Base-by-base conservation (phyloP, 2,888 invertebrate species). In the Epicampocera succincta region DNA sequence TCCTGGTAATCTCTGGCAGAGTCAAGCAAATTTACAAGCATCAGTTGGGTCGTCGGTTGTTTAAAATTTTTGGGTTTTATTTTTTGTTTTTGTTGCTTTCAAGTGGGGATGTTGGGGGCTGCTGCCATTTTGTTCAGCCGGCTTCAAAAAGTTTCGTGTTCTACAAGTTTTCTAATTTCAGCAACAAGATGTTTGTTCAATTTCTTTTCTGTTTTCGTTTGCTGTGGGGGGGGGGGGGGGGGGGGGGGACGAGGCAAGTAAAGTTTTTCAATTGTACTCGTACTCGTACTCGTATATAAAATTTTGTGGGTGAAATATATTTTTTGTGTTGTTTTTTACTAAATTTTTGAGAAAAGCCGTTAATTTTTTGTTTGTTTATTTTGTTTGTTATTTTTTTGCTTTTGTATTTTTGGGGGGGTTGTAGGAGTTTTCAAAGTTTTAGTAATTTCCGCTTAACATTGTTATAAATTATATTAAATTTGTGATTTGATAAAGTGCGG, bases 381-480 rank as follows among this genome's bases (percentile, higher is more conserved):
- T 69, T 40, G n/a, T 3, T 68, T 46, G 42, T 40, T 56, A 33
- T 15, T n/a, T 6, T 54, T 29, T 50, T 42, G 6, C 29, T 29
- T 6, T 29, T 29, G 3, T 29, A 4, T 29, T 29, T 29, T 33
- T 33, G 33, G 3, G 33, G 2, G 69, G 77, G 60, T 58, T 48
- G 40, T 13, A n/a, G 56, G 40, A 52, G 80, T 61, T 79, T 85
- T 80, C 61, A 85, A 85, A 85, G 85, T 87, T 84, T 85, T 84
- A 66, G 88, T 87, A 87, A 88, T 88, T 87, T 89, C 88, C 89
- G 87, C 86, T 87, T 87, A 88, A 89, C 89, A 89, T 87, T 87
- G 87, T 88, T 86, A 89, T 89, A 88, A 89, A 88, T 88, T 89
- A 87, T 87, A 88, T 89, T 87, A 88, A 87, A 88, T 86, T 86